phyloP scores from a whole-genome alignment of 1,140 invertebrate species.

The Drosophila fuyamai region DNA sequence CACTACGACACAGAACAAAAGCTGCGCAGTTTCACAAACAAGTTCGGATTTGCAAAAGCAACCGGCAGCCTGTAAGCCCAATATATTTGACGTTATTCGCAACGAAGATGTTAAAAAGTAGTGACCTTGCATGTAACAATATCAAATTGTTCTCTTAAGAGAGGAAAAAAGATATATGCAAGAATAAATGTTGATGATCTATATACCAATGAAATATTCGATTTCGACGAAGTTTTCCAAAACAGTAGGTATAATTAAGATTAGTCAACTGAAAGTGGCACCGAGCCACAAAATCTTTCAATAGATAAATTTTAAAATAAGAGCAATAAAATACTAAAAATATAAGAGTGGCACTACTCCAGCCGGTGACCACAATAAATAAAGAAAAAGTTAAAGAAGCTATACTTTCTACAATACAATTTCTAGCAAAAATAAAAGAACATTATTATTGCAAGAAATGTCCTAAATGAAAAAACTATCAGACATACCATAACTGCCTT shows the following conservation, averaged over 20 bases:
- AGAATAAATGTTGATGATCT: no score
- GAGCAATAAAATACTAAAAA: slow-evolving; percentile 2
- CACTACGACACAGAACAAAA: background rate
- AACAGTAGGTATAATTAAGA: background rate
- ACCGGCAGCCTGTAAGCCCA: background rate
- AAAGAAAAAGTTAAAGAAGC: background rate
- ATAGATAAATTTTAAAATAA: slow-evolving; percentile 1
- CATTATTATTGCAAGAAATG: background rate
- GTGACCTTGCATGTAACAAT: background rate
- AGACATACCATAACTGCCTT: no score
- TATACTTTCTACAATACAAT: background rate
- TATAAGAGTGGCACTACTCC: background rate
- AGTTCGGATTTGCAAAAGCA: background rate
- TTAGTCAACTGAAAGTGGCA: no score
- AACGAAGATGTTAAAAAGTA: background rate
- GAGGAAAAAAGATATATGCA: no score
- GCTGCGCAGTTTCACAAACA: background rate
- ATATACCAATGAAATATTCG: background rate
- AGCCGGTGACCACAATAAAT: slow-evolving; percentile 9
- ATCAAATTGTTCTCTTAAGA: background rate
- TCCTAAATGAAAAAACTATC: no score
- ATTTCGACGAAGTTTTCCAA: slow-evolving; percentile 1
- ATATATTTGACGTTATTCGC: background rate
- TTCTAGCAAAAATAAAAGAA: background rate
- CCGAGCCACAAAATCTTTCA: slow-evolving; percentile 1